Base-by-base conservation (phyloP, 2,113 vertebrate genomes). In the Phalacrocorax brasilianus region DNA sequence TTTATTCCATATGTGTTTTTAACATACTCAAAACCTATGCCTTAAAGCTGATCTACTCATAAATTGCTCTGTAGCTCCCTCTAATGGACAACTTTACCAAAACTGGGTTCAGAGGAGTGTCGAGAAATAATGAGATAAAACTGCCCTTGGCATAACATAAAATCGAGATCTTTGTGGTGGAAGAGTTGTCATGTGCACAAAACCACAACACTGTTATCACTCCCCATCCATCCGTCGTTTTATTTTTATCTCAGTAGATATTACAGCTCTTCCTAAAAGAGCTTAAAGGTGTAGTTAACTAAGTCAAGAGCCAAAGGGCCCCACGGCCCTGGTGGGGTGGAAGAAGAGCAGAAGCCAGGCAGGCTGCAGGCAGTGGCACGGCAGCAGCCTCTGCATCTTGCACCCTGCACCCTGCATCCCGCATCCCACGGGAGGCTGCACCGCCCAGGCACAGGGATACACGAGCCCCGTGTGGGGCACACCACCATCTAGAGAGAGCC, bases 11-110 rank as follows among this genome's bases (percentile, higher is more conserved):
- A 8, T 2, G 45, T 16, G 28, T 26, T 35, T 26, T 90, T 30
- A 52, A 32, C 14, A 5, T 4, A 35, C 26, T 71, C 17, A 14
- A 75, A 77, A 83, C 7, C 7, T 0, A 14, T 3, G 33, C 24
- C 52, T 32, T 53, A 35, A 53, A 44, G 52, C 33, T 2, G 14
- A 58, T 22, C 17, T 12, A 26, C 70, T 70, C 21, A 95, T 89
- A 92, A 89, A 59, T 96, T 95, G 92, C 92, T 97, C 76, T 95
- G 83, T 7, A 58, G 92, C 96, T 92, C 97, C 96, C 96, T 91
- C 97, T 95, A 42, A 79, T 40, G 95, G 89, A 20, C 14, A 68
- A 56, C 53, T 28, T 58, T 1, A 55, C 20, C 66, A 44, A 65
- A 58, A 28, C 9, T 4, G 11, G 5, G 63, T 9, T 88, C 18